phyloP scores from a whole-genome alignment of 2,888 invertebrate species.

The Troides aeacus region DNA sequence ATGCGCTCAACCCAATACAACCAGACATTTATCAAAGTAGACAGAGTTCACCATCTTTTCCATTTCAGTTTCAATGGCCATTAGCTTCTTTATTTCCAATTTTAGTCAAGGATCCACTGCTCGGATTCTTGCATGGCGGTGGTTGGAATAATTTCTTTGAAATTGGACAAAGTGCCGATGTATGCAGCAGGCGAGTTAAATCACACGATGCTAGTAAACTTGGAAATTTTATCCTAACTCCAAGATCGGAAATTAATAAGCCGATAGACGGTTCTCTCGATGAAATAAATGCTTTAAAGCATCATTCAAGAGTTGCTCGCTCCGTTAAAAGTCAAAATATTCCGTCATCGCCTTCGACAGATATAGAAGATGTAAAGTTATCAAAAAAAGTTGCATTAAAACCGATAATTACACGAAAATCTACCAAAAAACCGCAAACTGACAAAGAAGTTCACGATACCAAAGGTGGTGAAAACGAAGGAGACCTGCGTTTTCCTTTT shows the following conservation, averaged over 20 bases:
- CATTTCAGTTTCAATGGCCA: slow-evolving; percentile 70
- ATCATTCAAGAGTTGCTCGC: slow-evolving; percentile 48
- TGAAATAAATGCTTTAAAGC: not conserved
- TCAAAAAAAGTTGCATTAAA: slow-evolving; percentile 52
- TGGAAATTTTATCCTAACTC: too few species aligned
- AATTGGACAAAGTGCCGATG: slow-evolving; percentile 79
- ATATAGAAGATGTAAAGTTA: slow-evolving; percentile 43
- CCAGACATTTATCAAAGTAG: slow-evolving; percentile 47
- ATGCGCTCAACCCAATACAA: slow-evolving; percentile 42
- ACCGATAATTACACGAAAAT: slow-evolving; percentile 44
- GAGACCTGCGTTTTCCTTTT: slow-evolving; percentile 53
- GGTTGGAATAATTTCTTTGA: slow-evolving; percentile 79
- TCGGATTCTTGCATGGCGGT: slow-evolving; percentile 71
- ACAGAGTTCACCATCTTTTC: slow-evolving; percentile 47
- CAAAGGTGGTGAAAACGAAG: slow-evolving; percentile 48
- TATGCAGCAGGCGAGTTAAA: slow-evolving; percentile 68
- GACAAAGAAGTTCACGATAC: slow-evolving; percentile 40
- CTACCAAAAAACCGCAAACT: slow-evolving; percentile 43
- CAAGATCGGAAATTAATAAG: slow-evolving; percentile 25
- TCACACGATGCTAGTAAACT: slow-evolving; percentile 33
- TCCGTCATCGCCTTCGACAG: slow-evolving; percentile 40
- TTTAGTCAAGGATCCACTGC: slow-evolving; percentile 78
- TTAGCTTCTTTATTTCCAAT: slow-evolving; percentile 78
- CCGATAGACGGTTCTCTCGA: slow-evolving; percentile 8
- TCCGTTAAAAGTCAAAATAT: slow-evolving; percentile 61